Percentiles rank a stretch among this genome's conserved stretches.
These are phyloP conservation scores for Blastobasis lacticolella DNA, from an alignment of 2,888 invertebrate species.

Conservation along the genomic window DNA sequence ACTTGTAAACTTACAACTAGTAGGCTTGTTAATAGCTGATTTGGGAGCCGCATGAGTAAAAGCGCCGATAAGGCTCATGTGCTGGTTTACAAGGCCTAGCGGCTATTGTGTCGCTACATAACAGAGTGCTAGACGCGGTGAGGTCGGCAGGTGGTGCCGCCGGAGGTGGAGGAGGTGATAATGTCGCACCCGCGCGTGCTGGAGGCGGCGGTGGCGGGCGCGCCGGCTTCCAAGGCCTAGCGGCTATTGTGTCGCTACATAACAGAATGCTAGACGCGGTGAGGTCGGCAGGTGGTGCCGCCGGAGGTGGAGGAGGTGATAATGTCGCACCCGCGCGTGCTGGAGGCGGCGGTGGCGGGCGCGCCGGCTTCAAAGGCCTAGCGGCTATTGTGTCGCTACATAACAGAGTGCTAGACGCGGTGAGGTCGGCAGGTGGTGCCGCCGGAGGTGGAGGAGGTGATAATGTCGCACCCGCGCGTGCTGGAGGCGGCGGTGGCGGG, in stretches of 20 bases:
- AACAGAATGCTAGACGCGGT: not conserved
- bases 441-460: slow-evolving; percentile 45
- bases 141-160: slow-evolving; percentile 38
- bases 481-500: slow-evolving; percentile 47
- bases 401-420: slow-evolving; percentile 7
- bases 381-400: slow-evolving; percentile 13
- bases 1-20: too few relatives aligned
- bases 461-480: slow-evolving; percentile 36
- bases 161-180: slow-evolving; percentile 49
- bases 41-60: too few relatives aligned
- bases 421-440: slow-evolving; percentile 37
- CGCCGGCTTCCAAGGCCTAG: slow-evolving; percentile 13
- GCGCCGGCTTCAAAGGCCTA: slow-evolving; percentile 13
- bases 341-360: slow-evolving; percentile 47
- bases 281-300: slow-evolving; percentile 37
- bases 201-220: slow-evolving; percentile 47
- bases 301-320: slow-evolving; percentile 50
- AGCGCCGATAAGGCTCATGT: too few relatives aligned
- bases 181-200: slow-evolving; percentile 32
- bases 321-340: slow-evolving; percentile 32
- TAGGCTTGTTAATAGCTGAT: too few relatives aligned
- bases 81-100: not conserved
- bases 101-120: slow-evolving; percentile 17
- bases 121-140: not conserved
- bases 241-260: slow-evolving; percentile 17